Evolutionary conservation across 1,140 invertebrate genomes (phyloP).

Genomic region (Antheraea pernyi): DNA sequence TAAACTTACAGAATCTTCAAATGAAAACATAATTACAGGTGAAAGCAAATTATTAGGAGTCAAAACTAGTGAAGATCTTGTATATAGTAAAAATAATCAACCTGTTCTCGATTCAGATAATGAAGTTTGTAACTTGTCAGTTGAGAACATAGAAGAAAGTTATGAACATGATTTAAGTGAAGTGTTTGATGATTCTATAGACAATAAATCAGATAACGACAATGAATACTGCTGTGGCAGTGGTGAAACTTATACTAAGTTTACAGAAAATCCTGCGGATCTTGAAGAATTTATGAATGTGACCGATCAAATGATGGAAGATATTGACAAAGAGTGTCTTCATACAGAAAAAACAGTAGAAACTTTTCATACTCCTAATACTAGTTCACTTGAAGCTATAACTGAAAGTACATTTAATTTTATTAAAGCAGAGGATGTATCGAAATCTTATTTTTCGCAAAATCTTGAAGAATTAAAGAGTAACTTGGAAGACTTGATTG

Average conservation of each 20-base stretch:
- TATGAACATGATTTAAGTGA: slow-evolving; percentile 54
- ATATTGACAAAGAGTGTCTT: slow-evolving; percentile 9
- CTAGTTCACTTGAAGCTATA: slow-evolving; percentile 58
- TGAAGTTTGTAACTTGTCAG: slow-evolving; percentile 31
- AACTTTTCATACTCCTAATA: slow-evolving; percentile 58
- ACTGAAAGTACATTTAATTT: slow-evolving; percentile 25
- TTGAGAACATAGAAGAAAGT: slow-evolving; percentile 50
- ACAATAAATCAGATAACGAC: slow-evolving; percentile 28
- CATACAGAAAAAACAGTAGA: slow-evolving; percentile 42
- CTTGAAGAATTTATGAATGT: slow-evolving; percentile 67
- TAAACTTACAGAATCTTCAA: neutral
- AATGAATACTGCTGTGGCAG: slow-evolving; percentile 56
- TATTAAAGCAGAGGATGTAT: slow-evolving; percentile 16
- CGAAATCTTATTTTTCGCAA: slow-evolving; percentile 50
- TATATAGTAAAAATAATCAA: neutral
- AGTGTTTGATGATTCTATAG: slow-evolving; percentile 45
- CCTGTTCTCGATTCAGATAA: neutral
- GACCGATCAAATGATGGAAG: slow-evolving; percentile 61
- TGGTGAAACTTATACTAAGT: slow-evolving; percentile 71
- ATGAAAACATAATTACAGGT: neutral
- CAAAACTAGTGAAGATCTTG: neutral
- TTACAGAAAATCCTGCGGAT: slow-evolving; percentile 58
- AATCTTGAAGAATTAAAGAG: slow-evolving; percentile 57
- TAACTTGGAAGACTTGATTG: slow-evolving; percentile 51
- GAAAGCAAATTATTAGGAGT: neutral